Evolutionary conservation across 1,140 invertebrate species (phyloP).

Genomic region (Epicauta chinensis): DNA sequence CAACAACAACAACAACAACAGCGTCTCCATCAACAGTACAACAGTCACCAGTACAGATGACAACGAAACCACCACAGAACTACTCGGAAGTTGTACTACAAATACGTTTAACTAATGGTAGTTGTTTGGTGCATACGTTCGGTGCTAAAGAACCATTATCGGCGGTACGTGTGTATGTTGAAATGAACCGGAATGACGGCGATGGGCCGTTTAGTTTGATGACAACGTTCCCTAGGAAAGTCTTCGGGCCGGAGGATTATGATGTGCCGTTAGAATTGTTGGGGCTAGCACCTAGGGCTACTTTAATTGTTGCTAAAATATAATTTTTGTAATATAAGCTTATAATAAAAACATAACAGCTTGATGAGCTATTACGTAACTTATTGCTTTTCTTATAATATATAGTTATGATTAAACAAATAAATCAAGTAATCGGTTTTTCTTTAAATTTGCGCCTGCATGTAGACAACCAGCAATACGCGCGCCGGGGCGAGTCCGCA

Average conservation of each 20-base stretch:
- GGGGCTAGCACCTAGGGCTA: slow-evolving; percentile 72
- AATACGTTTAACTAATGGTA: slow-evolving; percentile 61
- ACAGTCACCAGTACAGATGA: slow-evolving; percentile 19
- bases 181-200: slow-evolving; percentile 67
- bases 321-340: not conserved
- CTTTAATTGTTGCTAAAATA: slow-evolving; percentile 63
- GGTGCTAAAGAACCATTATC: slow-evolving; percentile 82
- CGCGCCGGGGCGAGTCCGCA: no score
- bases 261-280: slow-evolving; percentile 74
- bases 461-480: no score
- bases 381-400: no score
- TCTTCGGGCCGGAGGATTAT: slow-evolving; percentile 82
- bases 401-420: no score
- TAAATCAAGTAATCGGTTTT: no score
- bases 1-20: slow-evolving; percentile 29
- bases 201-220: slow-evolving; percentile 65
- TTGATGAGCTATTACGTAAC: no score
- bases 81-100: slow-evolving; percentile 62
- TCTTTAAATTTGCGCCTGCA: no score
- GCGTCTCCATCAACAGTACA: slow-evolving; percentile 33
- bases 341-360: no score
- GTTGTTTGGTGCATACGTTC: slow-evolving; percentile 67
- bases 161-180: slow-evolving; percentile 77
- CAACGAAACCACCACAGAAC: slow-evolving; percentile 41
- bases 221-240: slow-evolving; percentile 80